Evolutionary conservation across 1,140 invertebrate genomes (phyloP), one percentile per base, ranked within the genome.

Genomic region (Venturia canescens): DNA sequence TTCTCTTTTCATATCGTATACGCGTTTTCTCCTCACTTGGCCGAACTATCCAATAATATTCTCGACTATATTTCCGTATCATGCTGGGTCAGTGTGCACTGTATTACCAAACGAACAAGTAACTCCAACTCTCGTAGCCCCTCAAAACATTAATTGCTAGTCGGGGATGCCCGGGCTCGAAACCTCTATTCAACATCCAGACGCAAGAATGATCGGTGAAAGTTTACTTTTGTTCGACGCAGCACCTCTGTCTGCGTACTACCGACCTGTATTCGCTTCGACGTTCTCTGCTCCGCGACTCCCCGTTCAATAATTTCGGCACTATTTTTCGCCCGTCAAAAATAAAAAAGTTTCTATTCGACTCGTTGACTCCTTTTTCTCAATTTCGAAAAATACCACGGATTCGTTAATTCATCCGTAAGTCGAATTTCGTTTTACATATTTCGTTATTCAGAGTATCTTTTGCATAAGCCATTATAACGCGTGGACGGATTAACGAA

Each of bases 141-240:
- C 50, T 53, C 16, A 3, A 27, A 63, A 63, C 21, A 26, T 63
- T 63, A 63, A 63, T 26, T 63, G 60, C 21, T 27, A 63, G 3
- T 23, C n/a, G 15, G n/a, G 23, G 60, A 53, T 53, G 16, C 50
- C 50, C 50, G 50, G 1, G 50, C 50, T 53, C 4, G 6, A 11
- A 53, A 53, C 50, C 18, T 53, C 50, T 53, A 53, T 53, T 53
- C 60, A 63, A 63, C 60, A 26, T 23, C 6, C 60, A 13, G 60
- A 26, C 60, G 60, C 60, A 63, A 63, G 23, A 63, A 63, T 63
- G 60, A 63, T 63, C 21, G 60, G 60, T 63, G 60, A 63, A 63
- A 63, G 60, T 63, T 63, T 23, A 63, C 60, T 53, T 53, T 53
- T 53, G 50, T 53, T 63, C 60, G 60, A 63, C 60, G 23, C 60